These are phyloP conservation scores for Anser brachyrhynchus DNA, from an alignment of 2,113 vertebrate species.

Conservation along the genomic window DNA sequence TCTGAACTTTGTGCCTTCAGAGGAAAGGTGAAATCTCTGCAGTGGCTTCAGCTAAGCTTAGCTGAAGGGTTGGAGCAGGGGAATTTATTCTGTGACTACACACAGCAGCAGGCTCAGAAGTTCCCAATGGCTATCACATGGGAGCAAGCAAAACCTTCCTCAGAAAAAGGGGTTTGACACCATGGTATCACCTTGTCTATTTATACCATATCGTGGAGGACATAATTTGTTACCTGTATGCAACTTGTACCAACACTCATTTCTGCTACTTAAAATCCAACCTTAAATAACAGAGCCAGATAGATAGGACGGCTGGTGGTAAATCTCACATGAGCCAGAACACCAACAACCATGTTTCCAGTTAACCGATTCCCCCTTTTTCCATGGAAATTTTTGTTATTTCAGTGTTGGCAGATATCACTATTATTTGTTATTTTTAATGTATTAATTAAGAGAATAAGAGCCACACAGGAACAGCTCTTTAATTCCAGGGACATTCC, in stretches of 20 bases:
- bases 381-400: neutral
- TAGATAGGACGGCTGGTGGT: neutral
- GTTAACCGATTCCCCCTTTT: neutral
- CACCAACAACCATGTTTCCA: neutral
- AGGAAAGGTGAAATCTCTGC: neutral
- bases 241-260: neutral
- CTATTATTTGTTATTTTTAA: neutral
- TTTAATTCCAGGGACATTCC: neutral
- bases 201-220: fast-evolving
- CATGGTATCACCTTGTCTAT: neutral
- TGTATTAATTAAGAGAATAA: neutral
- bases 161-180: neutral
- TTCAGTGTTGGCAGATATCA: neutral
- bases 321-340: neutral
- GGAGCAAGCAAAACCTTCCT: neutral
- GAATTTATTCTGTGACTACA: neutral
- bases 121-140: neutral
- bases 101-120: neutral
- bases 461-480: neutral
- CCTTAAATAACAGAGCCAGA: neutral
- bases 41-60: neutral
- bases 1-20: neutral
- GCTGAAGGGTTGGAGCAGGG: fast-evolving
- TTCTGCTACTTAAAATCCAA: neutral
- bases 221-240: neutral